These are phyloP conservation scores for Saguinus midas DNA, from an alignment of 2,113 vertebrate genomes.

Conservation along the genomic window DNA sequence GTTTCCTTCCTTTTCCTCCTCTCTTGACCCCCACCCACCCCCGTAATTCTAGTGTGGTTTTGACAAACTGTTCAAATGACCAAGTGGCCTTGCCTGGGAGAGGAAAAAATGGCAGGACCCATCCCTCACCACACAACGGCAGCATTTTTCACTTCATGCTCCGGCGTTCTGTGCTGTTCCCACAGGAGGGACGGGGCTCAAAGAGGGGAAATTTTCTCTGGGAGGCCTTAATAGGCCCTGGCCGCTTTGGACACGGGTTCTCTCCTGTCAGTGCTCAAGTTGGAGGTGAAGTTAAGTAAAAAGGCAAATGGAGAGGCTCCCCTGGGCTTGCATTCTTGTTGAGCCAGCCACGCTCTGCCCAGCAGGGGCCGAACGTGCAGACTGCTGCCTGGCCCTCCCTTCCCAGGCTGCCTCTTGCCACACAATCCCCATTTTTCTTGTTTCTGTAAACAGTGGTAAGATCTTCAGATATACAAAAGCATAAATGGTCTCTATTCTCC, in stretches of 20 bases:
- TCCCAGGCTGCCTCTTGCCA: background rate
- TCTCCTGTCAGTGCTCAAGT: accelerated
- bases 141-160: background rate
- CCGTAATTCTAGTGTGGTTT: constrained; percentile 60
- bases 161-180: background rate
- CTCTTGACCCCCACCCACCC: constrained; percentile 67
- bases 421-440: constrained; percentile 58
- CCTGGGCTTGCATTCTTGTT: accelerated
- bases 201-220: background rate
- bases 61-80: constrained; percentile 44
- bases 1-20: constrained; percentile 61
- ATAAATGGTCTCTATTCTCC: constrained; percentile 70
- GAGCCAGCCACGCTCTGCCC: background rate
- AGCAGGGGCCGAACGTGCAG: accelerated
- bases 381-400: background rate
- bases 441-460: constrained; percentile 58
- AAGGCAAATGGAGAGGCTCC: background rate
- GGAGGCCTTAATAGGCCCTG: accelerated
- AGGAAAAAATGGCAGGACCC: background rate
- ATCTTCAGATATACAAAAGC: constrained; percentile 73
- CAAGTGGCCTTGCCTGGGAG: background rate
- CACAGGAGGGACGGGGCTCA: background rate
- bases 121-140: background rate
- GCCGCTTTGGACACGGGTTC: background rate
- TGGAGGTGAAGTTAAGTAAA: background rate